Evolutionary conservation across 2,113 vertebrate genomes (phyloP).

Genomic region (Neotoma lepida): DNA sequence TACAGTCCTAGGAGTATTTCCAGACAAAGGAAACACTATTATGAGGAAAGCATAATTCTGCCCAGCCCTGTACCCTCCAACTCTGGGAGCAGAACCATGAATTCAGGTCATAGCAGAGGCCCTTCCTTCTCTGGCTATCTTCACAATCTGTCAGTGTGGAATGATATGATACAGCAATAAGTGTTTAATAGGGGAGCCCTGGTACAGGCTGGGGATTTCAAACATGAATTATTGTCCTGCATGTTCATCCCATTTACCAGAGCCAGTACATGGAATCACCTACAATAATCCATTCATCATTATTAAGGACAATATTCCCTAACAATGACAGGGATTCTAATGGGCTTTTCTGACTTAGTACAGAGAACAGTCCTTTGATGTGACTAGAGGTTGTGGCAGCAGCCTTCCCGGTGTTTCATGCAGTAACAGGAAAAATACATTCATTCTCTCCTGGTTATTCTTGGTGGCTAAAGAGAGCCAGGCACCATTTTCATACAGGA

Average conservation of each 20-base stretch:
- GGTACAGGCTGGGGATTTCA: not conserved
- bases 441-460: not conserved
- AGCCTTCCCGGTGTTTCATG: conserved; percentile 8
- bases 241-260: conserved; percentile 4
- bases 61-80: conserved; percentile 15
- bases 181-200: conserved; percentile 4
- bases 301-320: not conserved
- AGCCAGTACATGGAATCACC: not conserved
- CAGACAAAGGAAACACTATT: conserved; percentile 69
- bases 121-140: not conserved
- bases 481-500: not conserved
- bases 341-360: conserved; percentile 37
- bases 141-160: not conserved
- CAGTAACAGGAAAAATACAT: conserved; percentile 14
- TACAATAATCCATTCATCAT: conserved; percentile 20
- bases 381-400: not conserved
- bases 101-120: not conserved
- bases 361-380: conserved; percentile 19
- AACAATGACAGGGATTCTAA: not conserved
- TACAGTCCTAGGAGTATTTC: conserved; percentile 67
- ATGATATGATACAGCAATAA: not conserved
- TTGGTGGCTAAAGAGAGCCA: conserved; percentile 17
- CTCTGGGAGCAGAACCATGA: not conserved
- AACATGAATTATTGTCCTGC: not conserved
- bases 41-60: conserved; percentile 47